Percentiles rank a stretch among this genome's conserved stretches.
These are phyloP conservation scores for Nymphalis polychloros DNA, from an alignment of 2,888 invertebrate species.

Conservation along the genomic window DNA sequence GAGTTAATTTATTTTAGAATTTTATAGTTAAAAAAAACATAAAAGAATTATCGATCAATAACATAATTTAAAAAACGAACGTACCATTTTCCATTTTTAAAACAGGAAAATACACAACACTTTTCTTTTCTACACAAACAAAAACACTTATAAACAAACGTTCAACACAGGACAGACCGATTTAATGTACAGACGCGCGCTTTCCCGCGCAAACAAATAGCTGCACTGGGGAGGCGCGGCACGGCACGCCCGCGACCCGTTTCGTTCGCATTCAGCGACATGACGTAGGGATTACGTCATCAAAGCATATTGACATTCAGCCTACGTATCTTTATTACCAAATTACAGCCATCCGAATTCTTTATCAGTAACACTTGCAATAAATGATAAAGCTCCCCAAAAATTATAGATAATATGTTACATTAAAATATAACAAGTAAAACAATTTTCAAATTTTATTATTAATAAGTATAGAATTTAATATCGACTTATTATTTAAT, in stretches of 20 bases:
- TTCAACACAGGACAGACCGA: neutral
- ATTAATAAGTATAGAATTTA: too few species aligned
- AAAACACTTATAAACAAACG: neutral
- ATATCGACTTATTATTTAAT: too few species aligned
- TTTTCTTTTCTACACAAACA: neutral
- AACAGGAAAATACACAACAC: neutral
- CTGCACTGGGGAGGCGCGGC: constrained; percentile 57
- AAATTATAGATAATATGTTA: neutral
- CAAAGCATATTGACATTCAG: constrained; percentile 13
- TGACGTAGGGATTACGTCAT: constrained; percentile 42
- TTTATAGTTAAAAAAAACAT: too few species aligned
- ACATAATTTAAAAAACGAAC: neutral
- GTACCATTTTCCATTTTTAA: constrained; percentile 19
- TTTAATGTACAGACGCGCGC: constrained; percentile 44
- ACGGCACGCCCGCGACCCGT: constrained; percentile 49
- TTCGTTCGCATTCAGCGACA: constrained; percentile 35
- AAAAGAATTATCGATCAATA: neutral
- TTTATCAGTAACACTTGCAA: constrained; percentile 25
- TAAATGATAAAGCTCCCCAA: constrained; percentile 13
- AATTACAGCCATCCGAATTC: constrained; percentile 19
- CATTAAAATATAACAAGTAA: neutral
- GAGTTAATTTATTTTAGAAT: too few species aligned
- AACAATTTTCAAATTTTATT: neutral
- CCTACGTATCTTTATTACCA: constrained; percentile 35
- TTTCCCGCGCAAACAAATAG: constrained; percentile 46